Percentiles rank a stretch among this genome's conserved stretches.
phyloP scores from a whole-genome alignment of 1,140 invertebrate genomes.

The Mercenaria mercenaria region DNA sequence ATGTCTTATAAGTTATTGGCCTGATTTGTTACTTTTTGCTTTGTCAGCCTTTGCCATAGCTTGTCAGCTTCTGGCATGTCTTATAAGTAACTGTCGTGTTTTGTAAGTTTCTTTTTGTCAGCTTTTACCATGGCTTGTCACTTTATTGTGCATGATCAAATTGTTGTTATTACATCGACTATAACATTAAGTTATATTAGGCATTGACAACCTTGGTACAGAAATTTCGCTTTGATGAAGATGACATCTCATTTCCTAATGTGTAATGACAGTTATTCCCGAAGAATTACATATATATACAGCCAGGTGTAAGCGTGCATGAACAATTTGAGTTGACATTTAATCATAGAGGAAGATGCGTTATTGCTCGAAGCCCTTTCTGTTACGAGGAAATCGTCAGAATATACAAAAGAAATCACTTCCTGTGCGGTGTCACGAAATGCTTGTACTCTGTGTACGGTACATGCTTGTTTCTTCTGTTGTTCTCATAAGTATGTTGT shows the following conservation, averaged over 20 bases:
- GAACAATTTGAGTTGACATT: constrained; percentile 26
- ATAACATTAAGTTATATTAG: too few relatives aligned
- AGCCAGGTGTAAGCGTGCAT: constrained; percentile 28
- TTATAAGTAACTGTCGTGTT: too few relatives aligned
- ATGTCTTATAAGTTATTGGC: too few relatives aligned
- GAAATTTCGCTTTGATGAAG: neutral
- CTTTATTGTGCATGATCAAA: too few relatives aligned
- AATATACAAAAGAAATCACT: neutral
- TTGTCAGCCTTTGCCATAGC: too few relatives aligned
- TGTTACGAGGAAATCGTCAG: constrained; percentile 2
- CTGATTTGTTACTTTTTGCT: too few relatives aligned
- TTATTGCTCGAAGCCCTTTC: neutral
- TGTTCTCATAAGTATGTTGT: neutral
- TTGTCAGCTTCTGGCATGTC: too few relatives aligned
- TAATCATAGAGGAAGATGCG: neutral
- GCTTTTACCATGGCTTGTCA: too few relatives aligned
- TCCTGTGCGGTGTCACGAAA: constrained; percentile 12
- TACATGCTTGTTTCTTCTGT: neutral
- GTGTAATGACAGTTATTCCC: constrained; percentile 30
- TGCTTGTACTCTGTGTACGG: neutral
- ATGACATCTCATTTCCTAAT: constrained; percentile 13
- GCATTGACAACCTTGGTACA: too few relatives aligned
- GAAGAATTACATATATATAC: neutral
- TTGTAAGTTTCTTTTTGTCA: too few relatives aligned
- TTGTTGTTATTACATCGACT: too few relatives aligned